Conservation (phyloP, 2,888 invertebrate species). For the Xylocampa areola region DNA sequence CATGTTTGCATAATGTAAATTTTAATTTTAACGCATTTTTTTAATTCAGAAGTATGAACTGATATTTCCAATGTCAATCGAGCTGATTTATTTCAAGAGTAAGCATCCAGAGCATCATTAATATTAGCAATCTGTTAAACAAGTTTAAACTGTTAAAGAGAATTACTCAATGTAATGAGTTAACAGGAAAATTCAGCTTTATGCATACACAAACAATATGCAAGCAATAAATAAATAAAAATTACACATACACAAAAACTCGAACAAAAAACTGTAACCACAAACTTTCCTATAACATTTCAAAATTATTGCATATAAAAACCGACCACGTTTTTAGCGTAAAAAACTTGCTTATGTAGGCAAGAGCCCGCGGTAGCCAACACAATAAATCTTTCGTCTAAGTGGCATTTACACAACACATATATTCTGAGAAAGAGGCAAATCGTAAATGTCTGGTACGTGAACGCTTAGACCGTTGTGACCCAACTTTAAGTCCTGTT, state of each 20-base stretch:
- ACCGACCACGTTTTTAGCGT: conserved; percentile 53
- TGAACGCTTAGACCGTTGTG: conserved; percentile 66
- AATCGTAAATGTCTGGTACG: conserved; percentile 84
- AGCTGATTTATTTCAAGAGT: no score
- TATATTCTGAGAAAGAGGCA: conserved; percentile 76
- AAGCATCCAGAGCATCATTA: no score
- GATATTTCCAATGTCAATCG: no score
- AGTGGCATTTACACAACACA: conserved; percentile 87
- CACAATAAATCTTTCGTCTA: conserved; percentile 83
- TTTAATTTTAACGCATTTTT: no score
- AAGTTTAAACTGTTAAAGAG: no score
- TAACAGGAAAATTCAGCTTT: no score
- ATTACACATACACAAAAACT: background rate
- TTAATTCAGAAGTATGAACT: no score
- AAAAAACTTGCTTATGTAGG: conserved; percentile 58
- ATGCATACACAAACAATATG: no score
- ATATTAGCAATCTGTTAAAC: no score
- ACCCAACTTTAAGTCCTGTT: conserved; percentile 61
- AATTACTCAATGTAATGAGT: no score
- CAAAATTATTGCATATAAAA: conserved; percentile 58
- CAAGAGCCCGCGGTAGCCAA: conserved; percentile 66
- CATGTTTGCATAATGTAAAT: no score
- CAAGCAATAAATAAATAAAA: no score
- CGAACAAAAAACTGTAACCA: conserved; percentile 12
- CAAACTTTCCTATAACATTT: conserved; percentile 27